Base-by-base conservation (phyloP, 2,797 vertebrate genomes). In the Oryzias dopingdopingensis region DNA sequence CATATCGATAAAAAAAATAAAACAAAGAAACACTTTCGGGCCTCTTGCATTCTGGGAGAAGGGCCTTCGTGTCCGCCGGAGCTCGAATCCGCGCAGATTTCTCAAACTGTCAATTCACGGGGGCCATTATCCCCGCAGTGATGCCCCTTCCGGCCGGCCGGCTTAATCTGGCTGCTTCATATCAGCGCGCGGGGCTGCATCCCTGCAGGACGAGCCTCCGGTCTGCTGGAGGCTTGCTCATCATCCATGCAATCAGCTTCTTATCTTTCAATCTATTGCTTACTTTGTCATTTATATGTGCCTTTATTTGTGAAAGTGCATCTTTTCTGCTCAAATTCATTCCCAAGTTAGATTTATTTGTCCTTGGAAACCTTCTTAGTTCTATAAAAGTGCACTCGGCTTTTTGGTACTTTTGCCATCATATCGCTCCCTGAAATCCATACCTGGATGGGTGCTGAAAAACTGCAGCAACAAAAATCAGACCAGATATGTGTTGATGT, bases 401-500 rank as follows among this genome's bases (percentile, higher is more conserved):
- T 44, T 72, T 63, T 56, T 49, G 42, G 32, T 37, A 48, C 67
- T 55, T 68, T 45, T 71, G 26, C 7, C 46, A 68, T 29, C 60
- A 67, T 18, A 66, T 73, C 65, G 43, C 41, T 71, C 43, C 52
- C 52, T 2, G 16, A 51, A 45, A 55, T 62, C 52, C 46, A 41
- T 52, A 52, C 42, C 66, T 67, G 5, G 47, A 59, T 29, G 49
- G 71, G 67, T 58, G 46, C 62, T 18, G 18, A 70, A 72, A 67
- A 65, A 58, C 67, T 64, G 67, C 53, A 53, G 65, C 70, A 67
- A 69, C 65, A 60, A 67, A 63, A 62, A 66, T 70, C 53, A 50
- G 46, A 66, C 18, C 44, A 49, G 49, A 62, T 73, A 77, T 77
- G 37, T 77, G 73, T 72, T 37, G 52, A 74, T 71, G 65, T 59